phyloP scores from a whole-genome alignment of 2,797 vertebrate species.

The Octomys mimax region DNA sequence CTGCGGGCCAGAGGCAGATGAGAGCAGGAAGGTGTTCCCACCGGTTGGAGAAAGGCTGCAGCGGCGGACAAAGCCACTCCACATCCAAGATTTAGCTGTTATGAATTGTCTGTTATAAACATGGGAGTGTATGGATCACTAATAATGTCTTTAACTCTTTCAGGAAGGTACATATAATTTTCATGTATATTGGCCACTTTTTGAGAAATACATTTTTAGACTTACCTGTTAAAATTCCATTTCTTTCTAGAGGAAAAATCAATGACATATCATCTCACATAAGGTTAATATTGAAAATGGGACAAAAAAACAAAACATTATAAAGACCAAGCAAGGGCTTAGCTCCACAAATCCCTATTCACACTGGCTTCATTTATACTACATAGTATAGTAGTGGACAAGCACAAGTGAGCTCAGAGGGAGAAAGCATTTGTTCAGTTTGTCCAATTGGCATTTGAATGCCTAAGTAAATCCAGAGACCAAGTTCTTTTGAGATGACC shows the following conservation, averaged over 20 bases:
- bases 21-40: too few relatives aligned
- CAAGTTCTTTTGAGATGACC: neutral
- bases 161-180: neutral
- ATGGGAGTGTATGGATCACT: neutral
- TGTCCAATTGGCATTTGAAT: neutral
- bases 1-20: too few relatives aligned
- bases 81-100: neutral
- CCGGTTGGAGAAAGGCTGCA: too few relatives aligned
- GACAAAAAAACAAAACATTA: neutral
- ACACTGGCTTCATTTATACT: neutral
- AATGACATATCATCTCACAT: neutral
- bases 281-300: neutral
- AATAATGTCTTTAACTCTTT: neutral
- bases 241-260: constrained; percentile 50
- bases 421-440: neutral
- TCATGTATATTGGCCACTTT: neutral
- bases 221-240: neutral
- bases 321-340: neutral
- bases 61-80: too few relatives aligned
- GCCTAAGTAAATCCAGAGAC: neutral
- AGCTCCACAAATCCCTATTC: neutral
- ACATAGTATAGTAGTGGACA: neutral
- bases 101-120: neutral
- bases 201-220: neutral
- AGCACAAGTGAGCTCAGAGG: neutral